Percentiles rank a stretch among this genome's conserved stretches.
Evolutionary conservation across 2,888 invertebrate genomes (phyloP).

Genomic region (Tenthredo amoena): DNA sequence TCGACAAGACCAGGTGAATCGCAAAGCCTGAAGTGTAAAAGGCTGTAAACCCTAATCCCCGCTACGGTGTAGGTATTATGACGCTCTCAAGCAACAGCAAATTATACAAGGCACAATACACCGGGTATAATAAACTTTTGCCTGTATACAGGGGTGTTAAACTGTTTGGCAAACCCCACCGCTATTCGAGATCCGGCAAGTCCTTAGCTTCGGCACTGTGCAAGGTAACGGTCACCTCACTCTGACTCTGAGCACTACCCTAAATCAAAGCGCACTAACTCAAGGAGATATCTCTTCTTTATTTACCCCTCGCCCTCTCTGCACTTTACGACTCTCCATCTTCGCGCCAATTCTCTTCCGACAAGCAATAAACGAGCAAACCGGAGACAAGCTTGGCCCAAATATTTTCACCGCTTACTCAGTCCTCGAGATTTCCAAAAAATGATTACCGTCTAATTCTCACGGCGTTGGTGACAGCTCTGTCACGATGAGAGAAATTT

Average conservation of each 20-base stretch:
- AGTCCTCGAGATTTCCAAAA: neutral
- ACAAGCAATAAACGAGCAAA: slow-evolving; percentile 8
- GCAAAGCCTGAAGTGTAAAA: slow-evolving; percentile 7
- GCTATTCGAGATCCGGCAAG: slow-evolving; percentile 10
- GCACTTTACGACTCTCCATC: slow-evolving; percentile 45
- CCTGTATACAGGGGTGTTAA: slow-evolving; percentile 31
- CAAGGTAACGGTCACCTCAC: slow-evolving; percentile 54
- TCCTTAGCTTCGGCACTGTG: neutral
- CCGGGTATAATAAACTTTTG: slow-evolving; percentile 65
- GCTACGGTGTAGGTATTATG: slow-evolving; percentile 55
- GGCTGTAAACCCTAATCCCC: slow-evolving; percentile 49
- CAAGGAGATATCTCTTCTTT: slow-evolving; percentile 12
- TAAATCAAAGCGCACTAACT: slow-evolving; percentile 56
- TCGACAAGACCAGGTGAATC: slow-evolving; percentile 43
- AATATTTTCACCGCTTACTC: slow-evolving; percentile 1
- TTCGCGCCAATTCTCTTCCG: slow-evolving; percentile 29
- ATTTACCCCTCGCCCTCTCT: neutral
- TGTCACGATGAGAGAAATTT: neutral
- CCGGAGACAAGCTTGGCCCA: neutral
- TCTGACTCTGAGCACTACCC: slow-evolving; percentile 49
- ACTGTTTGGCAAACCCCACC: slow-evolving; percentile 40
- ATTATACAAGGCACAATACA: slow-evolving; percentile 58
- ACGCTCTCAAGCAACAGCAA: slow-evolving; percentile 62
- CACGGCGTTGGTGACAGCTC: neutral
- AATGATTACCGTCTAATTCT: neutral